These are phyloP conservation scores for Rattus rattus DNA, from an alignment of 2,113 vertebrate species.

Conservation along the genomic window DNA sequence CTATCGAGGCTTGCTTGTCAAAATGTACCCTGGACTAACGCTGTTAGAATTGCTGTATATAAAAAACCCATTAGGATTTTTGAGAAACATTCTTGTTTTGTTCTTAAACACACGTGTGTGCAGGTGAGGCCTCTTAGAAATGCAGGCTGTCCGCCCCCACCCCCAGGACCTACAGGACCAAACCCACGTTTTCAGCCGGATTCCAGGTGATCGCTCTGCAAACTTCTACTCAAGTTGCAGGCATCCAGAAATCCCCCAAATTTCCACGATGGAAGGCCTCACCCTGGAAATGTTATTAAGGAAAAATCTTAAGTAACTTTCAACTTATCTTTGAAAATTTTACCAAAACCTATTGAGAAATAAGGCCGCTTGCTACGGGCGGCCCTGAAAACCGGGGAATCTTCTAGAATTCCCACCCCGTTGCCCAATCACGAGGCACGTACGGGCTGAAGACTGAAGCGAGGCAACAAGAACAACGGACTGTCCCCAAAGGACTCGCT, in stretches of 20 bases:
- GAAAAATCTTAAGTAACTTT: slow-evolving; percentile 6
- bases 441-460: neutral
- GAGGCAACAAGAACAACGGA: neutral
- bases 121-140: neutral
- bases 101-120: too few relatives aligned
- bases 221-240: neutral
- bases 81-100: too few relatives aligned
- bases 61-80: too few relatives aligned
- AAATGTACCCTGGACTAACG: neutral
- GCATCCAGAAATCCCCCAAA: slow-evolving; percentile 8
- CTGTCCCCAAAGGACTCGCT: neutral
- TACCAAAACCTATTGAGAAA: neutral
- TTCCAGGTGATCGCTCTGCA: neutral
- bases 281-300: neutral
- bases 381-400: neutral
- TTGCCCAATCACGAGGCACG: neutral
- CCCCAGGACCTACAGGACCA: neutral
- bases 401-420: neutral
- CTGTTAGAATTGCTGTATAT: neutral
- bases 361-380: neutral
- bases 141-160: neutral
- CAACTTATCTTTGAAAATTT: neutral
- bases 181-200: neutral
- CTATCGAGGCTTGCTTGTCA: neutral
- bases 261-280: neutral